Evolutionary conservation across 2,113 vertebrate genomes (phyloP), one percentile per base, ranked within the genome.

Genomic region (Gymnorhina tibicen): DNA sequence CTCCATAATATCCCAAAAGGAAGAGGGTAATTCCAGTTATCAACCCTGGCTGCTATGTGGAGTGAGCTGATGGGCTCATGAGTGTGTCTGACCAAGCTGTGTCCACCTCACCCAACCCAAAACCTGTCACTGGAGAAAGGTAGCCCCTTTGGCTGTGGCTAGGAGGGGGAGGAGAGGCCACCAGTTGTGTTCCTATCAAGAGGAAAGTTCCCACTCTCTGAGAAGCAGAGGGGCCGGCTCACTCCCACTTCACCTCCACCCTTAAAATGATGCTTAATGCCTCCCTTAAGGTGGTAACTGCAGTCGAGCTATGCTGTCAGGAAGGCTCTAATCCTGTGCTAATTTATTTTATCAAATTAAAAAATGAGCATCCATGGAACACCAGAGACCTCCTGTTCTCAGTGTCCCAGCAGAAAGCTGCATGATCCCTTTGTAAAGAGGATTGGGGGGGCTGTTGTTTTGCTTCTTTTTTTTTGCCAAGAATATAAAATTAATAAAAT

Each of bases 311-410:
- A 44, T 27, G 72, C 63, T 94, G 72, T 95, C 89, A 93, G 93
- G 73, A 94, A 92, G 86, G 75, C 80, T 84, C 84, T 97, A 98
- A 98, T 98, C 97, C 97, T 97, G 93, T 94, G 95, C 95, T 98
- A 98, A 98, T 98, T 98, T 98, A 98, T 97, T 98, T 98, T 98
- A 98, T 98, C 98, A 97, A 98, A 98, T 98, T 97, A 96, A 98
- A 98, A 97, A 98, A 97, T 22, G 7, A 96, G 93, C 97, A 91
- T 95, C 97, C 92, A 86, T 78, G 95, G 97, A 98, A 95, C 96
- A 92, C 96, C 91, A 97, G 97, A 97, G 98, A 97, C 93, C 88
- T 97, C 89, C 91, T 72, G n/a, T 96, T 96, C 97, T 95, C 75
- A 80, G 58, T 68, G 92, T 97, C 97, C 97, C 95, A 93, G 90